Evolutionary conservation across 2,888 invertebrate species (phyloP).

Genomic region (Caenorhabditis angaria): DNA sequence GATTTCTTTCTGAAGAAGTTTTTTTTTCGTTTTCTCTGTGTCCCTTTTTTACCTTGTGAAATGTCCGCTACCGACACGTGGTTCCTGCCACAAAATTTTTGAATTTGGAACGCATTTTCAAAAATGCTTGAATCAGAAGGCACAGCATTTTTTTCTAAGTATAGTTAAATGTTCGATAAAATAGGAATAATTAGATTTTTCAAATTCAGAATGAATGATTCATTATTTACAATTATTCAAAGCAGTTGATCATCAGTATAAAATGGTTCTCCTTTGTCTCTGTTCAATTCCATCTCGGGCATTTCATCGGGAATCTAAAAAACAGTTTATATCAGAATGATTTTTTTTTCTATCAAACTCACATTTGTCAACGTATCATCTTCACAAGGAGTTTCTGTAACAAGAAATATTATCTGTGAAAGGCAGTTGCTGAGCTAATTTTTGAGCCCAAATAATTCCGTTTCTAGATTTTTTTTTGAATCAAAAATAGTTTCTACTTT

Average conservation of each 20-base stretch:
- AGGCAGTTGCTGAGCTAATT: not conserved
- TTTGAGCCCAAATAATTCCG: not conserved
- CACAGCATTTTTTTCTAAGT: too few species aligned
- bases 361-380: constrained; percentile 38
- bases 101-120: too few species aligned
- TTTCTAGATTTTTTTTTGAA: not conserved
- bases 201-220: too few species aligned
- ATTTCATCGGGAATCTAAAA: constrained; percentile 38
- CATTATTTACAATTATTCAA: too few species aligned
- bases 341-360: not conserved
- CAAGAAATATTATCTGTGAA: not conserved
- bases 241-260: constrained; percentile 44
- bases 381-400: constrained; percentile 15
- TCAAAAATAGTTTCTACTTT: not conserved
- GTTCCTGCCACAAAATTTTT: too few species aligned
- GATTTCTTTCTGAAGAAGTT: too few species aligned
- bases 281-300: constrained; percentile 43
- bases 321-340: not conserved
- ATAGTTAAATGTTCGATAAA: too few species aligned
- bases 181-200: too few species aligned
- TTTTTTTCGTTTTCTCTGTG: too few species aligned
- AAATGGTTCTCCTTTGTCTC: constrained; percentile 37
- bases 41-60: too few species aligned
- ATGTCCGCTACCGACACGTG: too few species aligned
- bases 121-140: too few species aligned